Evolutionary conservation across 2,797 vertebrate species (phyloP), one percentile per base, ranked within the genome.

Genomic region (Lacerta agilis): DNA sequence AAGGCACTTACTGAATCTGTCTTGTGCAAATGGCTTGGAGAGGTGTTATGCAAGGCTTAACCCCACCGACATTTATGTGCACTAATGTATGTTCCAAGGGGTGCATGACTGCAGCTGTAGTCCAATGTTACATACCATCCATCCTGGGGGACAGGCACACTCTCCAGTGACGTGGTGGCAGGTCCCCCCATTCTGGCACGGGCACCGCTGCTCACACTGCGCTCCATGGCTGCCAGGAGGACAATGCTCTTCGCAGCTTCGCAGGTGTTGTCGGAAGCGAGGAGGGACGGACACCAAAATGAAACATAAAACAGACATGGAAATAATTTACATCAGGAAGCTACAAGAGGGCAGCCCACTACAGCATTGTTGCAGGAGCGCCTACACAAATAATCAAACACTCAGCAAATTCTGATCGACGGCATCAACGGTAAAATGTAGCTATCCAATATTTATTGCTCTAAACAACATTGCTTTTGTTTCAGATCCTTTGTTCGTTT

Each of bases 131-230:
- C 97, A 45, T 98, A 99, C 99, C 98, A 86, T 99, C 99, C 99
- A 99, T 17, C 99, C 99, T 29, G 98, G 94, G 0, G 97, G 98
- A 88, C 99, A 99, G 91, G 98, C 97, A 92, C 99, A 99, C 93
- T 99, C 99, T 78, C 99, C 99, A 0, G 98, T 99, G 97, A 99
- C 97, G 97, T 99, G 99, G 96, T 99, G 99, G 91, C 99, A 99
- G 43, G 97, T 97, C 15, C 99, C 99, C 64, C 98, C 98, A 0
- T 99, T 99, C 97, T 99, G 99, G 96, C 99, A 99, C 66, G 99
- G 99, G 94, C 99, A 99, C 77, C 98, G 97, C 95, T 99, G 96
- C 91, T 99, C 99, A 84, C 99, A 99, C 94, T 99, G 98, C 38
- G 98, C 97, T 38, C 99, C 99, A 0, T 99, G 99, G 88, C 98